Conservation (phyloP, 2,113 vertebrate genomes). For the Murina feae region DNA sequence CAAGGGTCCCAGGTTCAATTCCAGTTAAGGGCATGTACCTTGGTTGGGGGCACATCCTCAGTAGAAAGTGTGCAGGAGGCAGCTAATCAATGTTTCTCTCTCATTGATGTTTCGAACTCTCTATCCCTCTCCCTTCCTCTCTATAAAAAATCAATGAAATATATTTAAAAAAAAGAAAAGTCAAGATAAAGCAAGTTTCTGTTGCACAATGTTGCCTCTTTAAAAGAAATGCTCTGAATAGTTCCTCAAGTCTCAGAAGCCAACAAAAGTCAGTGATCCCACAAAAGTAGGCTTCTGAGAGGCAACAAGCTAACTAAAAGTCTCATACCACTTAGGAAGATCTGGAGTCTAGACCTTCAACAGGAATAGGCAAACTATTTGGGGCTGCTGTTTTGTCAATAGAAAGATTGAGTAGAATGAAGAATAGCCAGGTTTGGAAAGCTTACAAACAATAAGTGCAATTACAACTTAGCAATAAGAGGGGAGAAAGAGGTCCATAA, state of each 20-base stretch:
- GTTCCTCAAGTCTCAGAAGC: neutral
- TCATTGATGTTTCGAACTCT: no score
- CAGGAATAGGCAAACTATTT: neutral
- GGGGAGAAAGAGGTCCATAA: neutral
- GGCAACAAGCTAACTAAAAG: neutral
- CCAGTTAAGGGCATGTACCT: no score
- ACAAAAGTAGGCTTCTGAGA: constrained; percentile 4
- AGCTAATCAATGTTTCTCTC: no score
- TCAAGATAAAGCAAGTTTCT: constrained; percentile 28
- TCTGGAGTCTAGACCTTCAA: rapidly evolving
- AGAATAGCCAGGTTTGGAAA: neutral
- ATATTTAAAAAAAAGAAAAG: no score
- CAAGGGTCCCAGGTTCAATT: no score
- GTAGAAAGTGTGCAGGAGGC: no score
- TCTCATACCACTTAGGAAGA: neutral
- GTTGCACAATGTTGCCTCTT: neutral
- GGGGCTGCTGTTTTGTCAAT: neutral
- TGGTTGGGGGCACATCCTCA: no score
- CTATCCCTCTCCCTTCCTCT: no score
- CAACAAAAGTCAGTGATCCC: neutral
- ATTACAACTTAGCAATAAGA: neutral
- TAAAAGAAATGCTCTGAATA: neutral
- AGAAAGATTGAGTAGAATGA: neutral
- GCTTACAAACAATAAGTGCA: neutral
- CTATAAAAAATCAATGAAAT: no score